A percentile compares a stretch with the other conserved stretches of the same genome.
These are phyloP conservation scores for Eurystomus glaucurus DNA, from an alignment of 2,797 vertebrate species.

Conservation along the genomic window DNA sequence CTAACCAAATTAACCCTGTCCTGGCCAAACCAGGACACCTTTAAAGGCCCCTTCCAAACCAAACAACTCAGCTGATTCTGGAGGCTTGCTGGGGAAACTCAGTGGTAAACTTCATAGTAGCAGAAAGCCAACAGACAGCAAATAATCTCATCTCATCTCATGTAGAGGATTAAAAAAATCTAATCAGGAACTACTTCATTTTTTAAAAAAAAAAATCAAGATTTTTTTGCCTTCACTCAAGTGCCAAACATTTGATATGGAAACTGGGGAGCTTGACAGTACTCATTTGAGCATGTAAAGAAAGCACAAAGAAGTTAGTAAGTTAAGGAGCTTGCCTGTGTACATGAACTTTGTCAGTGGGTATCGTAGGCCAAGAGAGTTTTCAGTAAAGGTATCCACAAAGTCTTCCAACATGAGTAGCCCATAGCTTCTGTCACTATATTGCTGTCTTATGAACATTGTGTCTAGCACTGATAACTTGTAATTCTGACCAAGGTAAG, in stretches of 20 bases:
- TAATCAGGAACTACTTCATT: background rate
- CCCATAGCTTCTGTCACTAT: slow-evolving; percentile 84
- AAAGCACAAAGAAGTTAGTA: background rate
- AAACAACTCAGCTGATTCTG: background rate
- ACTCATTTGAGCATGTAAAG: background rate
- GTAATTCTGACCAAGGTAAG: slow-evolving; percentile 78
- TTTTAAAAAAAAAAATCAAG: background rate
- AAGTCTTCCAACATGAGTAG: slow-evolving; percentile 92
- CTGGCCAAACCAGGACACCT: too few species aligned
- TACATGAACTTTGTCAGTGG: slow-evolving; percentile 87
- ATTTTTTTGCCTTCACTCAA: background rate
- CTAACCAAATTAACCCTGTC: too few species aligned
- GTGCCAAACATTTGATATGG: background rate
- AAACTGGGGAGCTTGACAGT: background rate
- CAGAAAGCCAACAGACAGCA: background rate
- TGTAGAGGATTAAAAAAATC: background rate
- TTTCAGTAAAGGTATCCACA: slow-evolving; percentile 86
- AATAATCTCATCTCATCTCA: background rate
- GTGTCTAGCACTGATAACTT: slow-evolving; percentile 91
- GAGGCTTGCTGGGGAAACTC: background rate
- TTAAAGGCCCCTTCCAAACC: background rate
- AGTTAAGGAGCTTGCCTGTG: slow-evolving; percentile 82
- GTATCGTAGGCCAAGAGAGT: slow-evolving; percentile 86
- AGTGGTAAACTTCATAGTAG: background rate
- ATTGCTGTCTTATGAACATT: slow-evolving; percentile 88